Evolutionary conservation across 1,140 invertebrate genomes (phyloP).

Genomic region (Nebria ingens): DNA sequence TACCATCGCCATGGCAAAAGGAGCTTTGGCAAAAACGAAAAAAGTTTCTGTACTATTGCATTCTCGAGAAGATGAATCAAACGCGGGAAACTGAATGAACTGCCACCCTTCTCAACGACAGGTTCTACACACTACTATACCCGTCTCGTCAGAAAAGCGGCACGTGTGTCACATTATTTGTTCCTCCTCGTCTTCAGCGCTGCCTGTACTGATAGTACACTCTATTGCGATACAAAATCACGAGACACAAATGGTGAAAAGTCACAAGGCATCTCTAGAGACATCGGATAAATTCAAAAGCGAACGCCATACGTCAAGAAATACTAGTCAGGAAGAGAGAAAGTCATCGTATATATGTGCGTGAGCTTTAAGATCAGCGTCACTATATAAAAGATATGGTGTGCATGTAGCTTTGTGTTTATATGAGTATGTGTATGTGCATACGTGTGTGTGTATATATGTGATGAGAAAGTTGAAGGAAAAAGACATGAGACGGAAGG

Average conservation of each 20-base stretch:
- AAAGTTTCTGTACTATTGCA: too few relatives aligned
- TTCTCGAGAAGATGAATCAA: too few relatives aligned
- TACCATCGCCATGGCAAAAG: too few relatives aligned
- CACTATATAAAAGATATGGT: not conserved
- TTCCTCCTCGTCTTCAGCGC: not conserved
- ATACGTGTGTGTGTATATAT: too few relatives aligned
- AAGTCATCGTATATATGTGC: too few relatives aligned
- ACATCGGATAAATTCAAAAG: slow-evolving; percentile 5
- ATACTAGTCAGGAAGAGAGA: not conserved
- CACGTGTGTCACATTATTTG: slow-evolving; percentile 5
- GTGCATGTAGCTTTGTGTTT: too few relatives aligned
- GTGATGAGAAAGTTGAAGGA: too few relatives aligned
- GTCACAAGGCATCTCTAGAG: slow-evolving; percentile 3
- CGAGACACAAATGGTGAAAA: slow-evolving; percentile 3
- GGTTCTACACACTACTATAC: not conserved
- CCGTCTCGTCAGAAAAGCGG: not conserved
- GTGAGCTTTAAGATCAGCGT: not conserved
- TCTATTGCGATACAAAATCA: slow-evolving; percentile 8
- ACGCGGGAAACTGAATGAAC: too few relatives aligned
- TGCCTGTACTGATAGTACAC: too few relatives aligned
- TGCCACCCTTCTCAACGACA: not conserved
- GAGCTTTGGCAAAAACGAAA: too few relatives aligned
- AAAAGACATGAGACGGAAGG: too few relatives aligned
- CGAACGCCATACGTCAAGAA: not conserved
- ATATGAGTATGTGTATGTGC: too few relatives aligned